Evolutionary conservation across 2,113 vertebrate species (phyloP).

Genomic region (Erythrolamprus reginae): DNA sequence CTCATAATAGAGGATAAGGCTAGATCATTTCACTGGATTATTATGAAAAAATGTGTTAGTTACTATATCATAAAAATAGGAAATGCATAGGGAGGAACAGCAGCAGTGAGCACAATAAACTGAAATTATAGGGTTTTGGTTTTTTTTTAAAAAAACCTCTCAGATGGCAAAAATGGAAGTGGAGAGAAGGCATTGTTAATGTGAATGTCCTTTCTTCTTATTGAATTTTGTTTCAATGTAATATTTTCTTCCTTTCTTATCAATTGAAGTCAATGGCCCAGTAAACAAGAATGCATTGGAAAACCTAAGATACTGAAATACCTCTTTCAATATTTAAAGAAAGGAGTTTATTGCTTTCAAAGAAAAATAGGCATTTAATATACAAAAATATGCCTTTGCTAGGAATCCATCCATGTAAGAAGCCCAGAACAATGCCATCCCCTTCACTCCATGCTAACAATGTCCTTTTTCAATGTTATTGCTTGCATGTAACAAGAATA

Average conservation of each 20-base stretch:
- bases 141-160: not conserved
- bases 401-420: not conserved
- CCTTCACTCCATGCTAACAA: not conserved
- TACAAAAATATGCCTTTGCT: not conserved
- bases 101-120: not conserved
- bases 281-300: not conserved
- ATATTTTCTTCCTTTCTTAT: not conserved
- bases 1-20: not conserved
- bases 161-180: not conserved
- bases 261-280: not conserved
- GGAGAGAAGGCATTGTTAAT: not conserved
- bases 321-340: not conserved
- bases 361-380: not conserved
- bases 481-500: not conserved
- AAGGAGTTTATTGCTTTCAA: not conserved
- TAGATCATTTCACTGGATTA: not conserved
- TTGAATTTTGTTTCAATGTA: not conserved
- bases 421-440: not conserved
- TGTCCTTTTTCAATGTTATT: not conserved
- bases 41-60: not conserved
- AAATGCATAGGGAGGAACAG: not conserved
- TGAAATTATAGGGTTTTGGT: not conserved
- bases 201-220: not conserved
- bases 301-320: not conserved
- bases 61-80: not conserved